These are phyloP conservation scores for Ptychodera flava DNA, from an alignment of 35 echinoderm and acorn worm genomes.

Conservation along the genomic window DNA sequence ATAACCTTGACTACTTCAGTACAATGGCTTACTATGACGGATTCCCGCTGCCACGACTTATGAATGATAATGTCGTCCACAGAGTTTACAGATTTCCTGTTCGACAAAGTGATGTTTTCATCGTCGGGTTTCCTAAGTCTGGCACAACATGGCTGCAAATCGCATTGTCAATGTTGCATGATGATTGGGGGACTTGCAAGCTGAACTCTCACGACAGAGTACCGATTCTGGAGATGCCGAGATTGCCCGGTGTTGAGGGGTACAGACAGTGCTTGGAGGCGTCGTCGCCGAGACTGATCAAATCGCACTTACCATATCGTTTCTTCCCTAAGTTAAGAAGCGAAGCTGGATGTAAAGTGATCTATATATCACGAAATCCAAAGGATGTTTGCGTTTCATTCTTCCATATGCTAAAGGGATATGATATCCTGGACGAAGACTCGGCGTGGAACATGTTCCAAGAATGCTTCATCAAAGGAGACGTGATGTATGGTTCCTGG, in stretches of 20 bases:
- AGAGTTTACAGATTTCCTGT: neutral
- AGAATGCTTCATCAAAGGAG: neutral
- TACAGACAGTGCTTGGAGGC: neutral
- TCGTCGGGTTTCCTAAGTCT: neutral
- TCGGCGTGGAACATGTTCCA: neutral
- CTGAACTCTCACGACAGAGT: neutral
- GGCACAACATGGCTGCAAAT: neutral
- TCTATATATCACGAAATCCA: neutral
- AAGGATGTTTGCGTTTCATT: neutral
- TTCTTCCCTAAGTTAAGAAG: neutral
- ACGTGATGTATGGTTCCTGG: neutral
- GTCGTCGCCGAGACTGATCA: neutral
- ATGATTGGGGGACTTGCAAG: neutral
- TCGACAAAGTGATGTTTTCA: neutral
- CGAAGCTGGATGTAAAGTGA: neutral
- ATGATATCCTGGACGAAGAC: neutral
- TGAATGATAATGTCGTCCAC: neutral
- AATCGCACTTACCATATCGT: neutral
- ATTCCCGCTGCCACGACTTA: neutral
- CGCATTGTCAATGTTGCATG: neutral
- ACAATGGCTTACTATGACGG: neutral
- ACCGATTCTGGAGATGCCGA: neutral
- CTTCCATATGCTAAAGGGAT: neutral
- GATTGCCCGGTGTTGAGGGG: neutral
- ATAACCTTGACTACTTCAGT: neutral